Base-by-base conservation (phyloP, 35 echinoderm and acorn worm species). In the Stichopus chloronotus region DNA sequence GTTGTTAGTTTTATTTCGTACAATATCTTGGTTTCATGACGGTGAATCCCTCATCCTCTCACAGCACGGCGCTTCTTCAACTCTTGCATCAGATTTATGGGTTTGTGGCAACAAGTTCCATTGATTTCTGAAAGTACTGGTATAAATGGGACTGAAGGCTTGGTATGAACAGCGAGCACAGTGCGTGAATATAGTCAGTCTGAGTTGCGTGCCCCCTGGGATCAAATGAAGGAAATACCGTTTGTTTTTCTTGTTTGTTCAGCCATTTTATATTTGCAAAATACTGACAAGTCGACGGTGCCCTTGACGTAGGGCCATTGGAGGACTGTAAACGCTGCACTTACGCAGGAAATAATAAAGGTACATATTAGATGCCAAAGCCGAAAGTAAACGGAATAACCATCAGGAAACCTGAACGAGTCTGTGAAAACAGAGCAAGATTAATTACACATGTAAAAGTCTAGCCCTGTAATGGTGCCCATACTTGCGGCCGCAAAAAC, bases 401-500 rank as follows among this genome's bases (percentile, higher is more conserved):
- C 80, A 83, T 53, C 80, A 83, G 80, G 80, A 83, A 83, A 83
- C 20, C 20, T 83, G 52, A 83, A 83, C 80, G 56, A 83, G 80
- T 83, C 80, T 83, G 80, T 83, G 52, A 54, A 83, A 83, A 83
- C 80, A 83, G 80, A 14, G 19, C 17, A 83, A 83, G 80, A 83
- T 83, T 83, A 83, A 83, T 83, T 83, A 83, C 80, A 83, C 80
- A 83, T 83, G 80, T 83, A 83, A 43, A 30, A 56, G 80, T 83
- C 80, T 83, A 53, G 80, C 8, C 56, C 30, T 43, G 30, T 56
- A 83, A 83, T 83, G 80, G 55, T 53, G 13, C 80, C 43, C 80
- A 83, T 43, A 43, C 30, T 43, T 43, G 30, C 30, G 30, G 43
- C 80, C 56, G 55, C 12, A 83, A 58, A 12, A 12, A 80, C 53